Percentiles rank a stretch among this genome's conserved stretches.
Evolutionary conservation across 2,113 vertebrate species (phyloP).

Genomic region (Amphiprion percula): DNA sequence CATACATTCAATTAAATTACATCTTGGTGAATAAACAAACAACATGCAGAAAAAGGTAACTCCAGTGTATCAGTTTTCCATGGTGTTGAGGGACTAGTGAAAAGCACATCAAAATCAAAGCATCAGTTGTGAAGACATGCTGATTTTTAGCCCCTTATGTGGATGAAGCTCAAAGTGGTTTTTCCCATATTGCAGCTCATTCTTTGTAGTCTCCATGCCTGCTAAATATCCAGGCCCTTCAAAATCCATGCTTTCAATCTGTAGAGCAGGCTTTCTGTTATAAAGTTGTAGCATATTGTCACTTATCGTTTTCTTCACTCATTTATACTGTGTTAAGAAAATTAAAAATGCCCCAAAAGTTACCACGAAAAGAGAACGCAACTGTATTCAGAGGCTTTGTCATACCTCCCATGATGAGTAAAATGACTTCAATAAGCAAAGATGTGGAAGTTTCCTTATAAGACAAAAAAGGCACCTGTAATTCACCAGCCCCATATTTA

Average conservation of each 20-base stretch:
- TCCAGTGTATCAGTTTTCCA: too few relatives aligned
- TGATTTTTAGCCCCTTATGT: not conserved
- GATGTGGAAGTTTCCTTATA: not conserved
- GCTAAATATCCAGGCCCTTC: too few relatives aligned
- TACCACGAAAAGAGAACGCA: too few relatives aligned
- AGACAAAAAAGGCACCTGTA: conserved; percentile 34
- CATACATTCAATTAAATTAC: not conserved
- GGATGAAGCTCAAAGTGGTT: not conserved
- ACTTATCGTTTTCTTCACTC: too few relatives aligned
- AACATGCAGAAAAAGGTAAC: not conserved
- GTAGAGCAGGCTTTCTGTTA: not conserved
- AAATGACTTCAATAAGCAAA: not conserved
- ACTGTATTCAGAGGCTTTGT: not conserved
- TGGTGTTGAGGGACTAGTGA: not conserved
- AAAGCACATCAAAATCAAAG: not conserved
- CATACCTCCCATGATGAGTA: not conserved
- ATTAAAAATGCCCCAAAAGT: too few relatives aligned
- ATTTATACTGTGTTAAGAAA: too few relatives aligned
- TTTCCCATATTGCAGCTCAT: not conserved
- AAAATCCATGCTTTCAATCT: not conserved
- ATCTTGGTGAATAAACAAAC: not conserved
- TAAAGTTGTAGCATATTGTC: not conserved
- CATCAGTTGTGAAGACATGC: not conserved
- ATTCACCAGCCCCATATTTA: conserved; percentile 21
- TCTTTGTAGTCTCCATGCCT: not conserved